phyloP scores from a whole-genome alignment of 2,888 invertebrate species.

The Drosophila fulvimacula region DNA sequence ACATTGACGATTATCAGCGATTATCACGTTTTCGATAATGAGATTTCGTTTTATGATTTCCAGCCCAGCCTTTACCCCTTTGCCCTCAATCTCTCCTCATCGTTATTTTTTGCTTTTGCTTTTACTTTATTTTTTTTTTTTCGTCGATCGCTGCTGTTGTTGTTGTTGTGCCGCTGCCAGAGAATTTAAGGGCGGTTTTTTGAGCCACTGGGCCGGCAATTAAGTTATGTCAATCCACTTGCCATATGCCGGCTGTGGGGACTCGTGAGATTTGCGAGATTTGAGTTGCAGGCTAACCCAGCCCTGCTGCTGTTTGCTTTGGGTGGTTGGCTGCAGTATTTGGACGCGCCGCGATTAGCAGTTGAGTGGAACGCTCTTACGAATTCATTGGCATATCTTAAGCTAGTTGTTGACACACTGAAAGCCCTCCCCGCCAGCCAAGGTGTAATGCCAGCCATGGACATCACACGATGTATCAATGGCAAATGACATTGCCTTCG shows the following conservation, averaged over 20 bases:
- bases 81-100: not conserved
- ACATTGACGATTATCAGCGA: constrained; percentile 74
- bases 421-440: constrained; percentile 4
- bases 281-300: constrained; percentile 40
- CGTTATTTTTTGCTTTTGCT: too few species aligned
- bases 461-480: not conserved
- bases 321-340: constrained; percentile 27
- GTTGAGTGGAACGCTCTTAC: constrained; percentile 24
- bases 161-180: constrained; percentile 4
- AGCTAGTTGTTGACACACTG: constrained; percentile 12
- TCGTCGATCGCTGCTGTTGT: constrained; percentile 3
- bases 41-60: constrained; percentile 72
- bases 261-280: too few species aligned
- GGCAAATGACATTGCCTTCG: not conserved
- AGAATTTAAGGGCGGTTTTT: constrained; percentile 49
- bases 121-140: not conserved
- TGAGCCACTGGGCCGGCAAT: constrained; percentile 46
- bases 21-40: constrained; percentile 76
- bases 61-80: constrained; percentile 38
- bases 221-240: constrained; percentile 78
- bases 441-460: constrained; percentile 14
- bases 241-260: constrained; percentile 54
- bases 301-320: constrained; percentile 37
- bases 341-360: constrained; percentile 39
- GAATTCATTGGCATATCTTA: constrained; percentile 25